phyloP scores from a whole-genome alignment of 2,888 invertebrate genomes.

The Lordiphosa fenestrarum region DNA sequence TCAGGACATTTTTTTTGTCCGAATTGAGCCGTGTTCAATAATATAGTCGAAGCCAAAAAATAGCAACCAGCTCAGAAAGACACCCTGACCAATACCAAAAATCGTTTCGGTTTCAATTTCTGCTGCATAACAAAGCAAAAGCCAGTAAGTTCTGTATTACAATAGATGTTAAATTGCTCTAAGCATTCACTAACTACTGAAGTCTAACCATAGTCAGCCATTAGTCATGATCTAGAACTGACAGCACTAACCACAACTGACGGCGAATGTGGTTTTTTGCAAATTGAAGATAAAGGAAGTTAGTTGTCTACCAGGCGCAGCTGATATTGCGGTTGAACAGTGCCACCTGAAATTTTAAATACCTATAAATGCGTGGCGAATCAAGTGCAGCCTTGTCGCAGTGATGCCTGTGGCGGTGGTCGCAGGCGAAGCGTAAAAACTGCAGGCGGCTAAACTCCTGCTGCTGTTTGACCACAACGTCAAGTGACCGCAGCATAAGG shows the following conservation, averaged over 20 bases:
- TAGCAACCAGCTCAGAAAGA: too few relatives aligned
- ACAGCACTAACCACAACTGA: conserved; percentile 20
- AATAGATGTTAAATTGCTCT: too few relatives aligned
- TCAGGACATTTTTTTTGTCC: too few relatives aligned
- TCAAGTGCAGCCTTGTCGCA: conserved; percentile 42
- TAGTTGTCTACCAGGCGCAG: conserved; percentile 17
- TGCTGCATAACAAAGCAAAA: too few relatives aligned
- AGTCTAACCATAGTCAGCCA: conserved; percentile 30
- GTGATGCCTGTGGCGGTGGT: conserved; percentile 39
- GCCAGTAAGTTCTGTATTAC: too few relatives aligned
- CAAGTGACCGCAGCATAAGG: conserved; percentile 60
- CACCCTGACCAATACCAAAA: too few relatives aligned
- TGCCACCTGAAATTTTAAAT: conserved; percentile 34
- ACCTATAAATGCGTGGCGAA: conserved; percentile 43
- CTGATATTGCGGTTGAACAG: conserved; percentile 16
- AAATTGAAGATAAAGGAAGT: conserved; percentile 38
- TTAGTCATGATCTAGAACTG: conserved; percentile 37
- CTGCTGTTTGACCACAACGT: conserved; percentile 50
- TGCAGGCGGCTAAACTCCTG: conserved; percentile 15
- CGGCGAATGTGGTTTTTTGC: conserved; percentile 6
- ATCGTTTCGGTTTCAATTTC: too few relatives aligned
- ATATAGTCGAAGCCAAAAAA: too few relatives aligned
- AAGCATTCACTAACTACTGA: conserved; percentile 10
- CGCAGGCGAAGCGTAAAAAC: conserved; percentile 42
- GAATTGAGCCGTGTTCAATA: too few relatives aligned